Conservation (phyloP, 2,888 invertebrate genomes). For the Bimastos eiseni region DNA sequence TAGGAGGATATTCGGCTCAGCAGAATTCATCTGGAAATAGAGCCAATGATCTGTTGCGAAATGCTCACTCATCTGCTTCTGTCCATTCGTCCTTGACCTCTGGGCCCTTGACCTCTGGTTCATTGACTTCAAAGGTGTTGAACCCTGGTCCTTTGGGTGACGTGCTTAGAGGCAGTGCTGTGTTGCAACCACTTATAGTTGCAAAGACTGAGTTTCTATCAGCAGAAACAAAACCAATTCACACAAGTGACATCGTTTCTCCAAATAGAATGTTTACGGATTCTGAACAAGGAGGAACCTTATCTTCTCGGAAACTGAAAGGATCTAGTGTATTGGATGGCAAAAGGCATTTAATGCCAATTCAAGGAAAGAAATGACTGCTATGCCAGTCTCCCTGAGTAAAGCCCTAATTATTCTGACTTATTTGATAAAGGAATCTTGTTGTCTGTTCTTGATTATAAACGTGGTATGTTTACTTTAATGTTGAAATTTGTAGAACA, state of each 20-base stretch:
- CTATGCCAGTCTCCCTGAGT: background rate
- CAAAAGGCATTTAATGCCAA: background rate
- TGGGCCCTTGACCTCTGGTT: background rate
- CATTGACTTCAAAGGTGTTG: background rate
- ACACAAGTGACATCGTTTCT: background rate
- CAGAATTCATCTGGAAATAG: background rate
- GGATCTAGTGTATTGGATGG: background rate
- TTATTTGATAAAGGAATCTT: background rate
- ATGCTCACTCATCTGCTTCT: slow-evolving; percentile 19
- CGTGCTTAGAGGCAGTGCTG: background rate
- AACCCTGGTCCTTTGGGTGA: background rate
- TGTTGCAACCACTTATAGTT: background rate
- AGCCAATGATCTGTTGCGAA: background rate
- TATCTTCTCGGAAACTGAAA: background rate
- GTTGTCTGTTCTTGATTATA: slow-evolving; percentile 4
- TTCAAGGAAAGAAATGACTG: background rate
- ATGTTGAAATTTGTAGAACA: background rate
- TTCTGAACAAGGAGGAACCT: background rate
- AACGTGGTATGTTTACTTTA: background rate
- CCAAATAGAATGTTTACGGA: background rate
- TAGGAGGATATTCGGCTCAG: slow-evolving; percentile 15
- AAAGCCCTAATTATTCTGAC: background rate
- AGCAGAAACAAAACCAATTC: background rate
- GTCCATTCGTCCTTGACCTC: background rate
- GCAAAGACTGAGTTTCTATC: background rate